Base-by-base conservation (phyloP, 2,797 vertebrate genomes). In the Huso huso region DNA sequence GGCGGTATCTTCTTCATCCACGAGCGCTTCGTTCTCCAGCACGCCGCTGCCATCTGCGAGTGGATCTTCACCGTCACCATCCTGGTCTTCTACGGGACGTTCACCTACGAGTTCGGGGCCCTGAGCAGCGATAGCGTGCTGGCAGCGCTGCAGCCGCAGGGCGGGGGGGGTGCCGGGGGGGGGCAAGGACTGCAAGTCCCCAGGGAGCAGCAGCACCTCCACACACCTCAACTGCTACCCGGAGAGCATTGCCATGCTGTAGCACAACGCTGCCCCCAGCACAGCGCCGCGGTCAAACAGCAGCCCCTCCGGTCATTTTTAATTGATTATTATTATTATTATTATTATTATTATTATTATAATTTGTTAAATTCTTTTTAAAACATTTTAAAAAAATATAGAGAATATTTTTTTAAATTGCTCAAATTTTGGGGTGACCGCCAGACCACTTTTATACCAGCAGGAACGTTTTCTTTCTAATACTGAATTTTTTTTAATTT, bases 41-140 rank as follows among this genome's bases (percentile, higher is more conserved):
- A 98, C 0, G 87, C 94, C 1, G 94, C 95, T 0, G 96, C 96
- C 76, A 89, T 99, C 73, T 97, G 94, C 0, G 95, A 99, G 79
- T 99, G 96, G 96, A 89, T 96, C 72, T 99, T 96, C 76, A 96
- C 97, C 10, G 93, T 98, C 1, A 93, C 94, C 77, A 93, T 98
- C 82, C 88, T 99, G 64, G 84, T 99, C 72, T 99, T 97, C 84
- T 98, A 97, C 0, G 96, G 96, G 70, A 98, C 95, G 50, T 99
- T 98, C 88, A 94, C 95, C 72, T 96, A 95, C 1, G 96, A 99
- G 84, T 99, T 98, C 0, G 95, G 95, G 76, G 91, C 94, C 0
- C 89, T 99, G 79, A 97, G 94, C 81, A 93, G 88, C 4, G 93
- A 98, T 68, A 98, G 95, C 51, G 79, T 99, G 78, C 88, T 97